phyloP scores from a whole-genome alignment of 92 coral and sea anemone genomes.

The Heteractis magnifica region DNA sequence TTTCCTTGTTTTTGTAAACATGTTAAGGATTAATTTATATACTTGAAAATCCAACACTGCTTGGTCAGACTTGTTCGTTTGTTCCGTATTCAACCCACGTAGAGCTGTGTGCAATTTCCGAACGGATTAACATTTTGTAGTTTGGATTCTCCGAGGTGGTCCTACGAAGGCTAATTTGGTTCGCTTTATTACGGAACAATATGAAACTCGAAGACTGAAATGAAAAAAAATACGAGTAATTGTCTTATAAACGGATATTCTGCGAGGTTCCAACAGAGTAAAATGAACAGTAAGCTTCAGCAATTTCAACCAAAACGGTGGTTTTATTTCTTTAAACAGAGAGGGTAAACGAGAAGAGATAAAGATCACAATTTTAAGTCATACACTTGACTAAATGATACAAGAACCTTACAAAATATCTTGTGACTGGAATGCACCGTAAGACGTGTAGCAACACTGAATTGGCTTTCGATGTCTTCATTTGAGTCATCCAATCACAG shows the following conservation, averaged over 20 bases:
- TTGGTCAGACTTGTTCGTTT: neutral
- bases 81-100: neutral
- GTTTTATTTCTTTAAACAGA: no score
- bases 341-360: no score
- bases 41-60: neutral
- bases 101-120: neutral
- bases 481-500: no score
- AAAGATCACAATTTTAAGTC: no score
- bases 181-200: slow-evolving; percentile 3
- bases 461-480: no score
- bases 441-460: no score
- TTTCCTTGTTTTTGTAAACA: slow-evolving; percentile 4
- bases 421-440: no score
- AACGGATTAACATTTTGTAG: slow-evolving; percentile 9
- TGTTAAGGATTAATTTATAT: neutral
- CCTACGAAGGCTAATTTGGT: neutral
- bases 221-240: neutral
- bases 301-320: no score
- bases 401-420: no score
- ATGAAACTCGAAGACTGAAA: neutral
- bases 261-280: neutral
- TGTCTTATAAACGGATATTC: neutral
- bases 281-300: no score
- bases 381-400: no score
- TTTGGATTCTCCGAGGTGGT: slow-evolving; percentile 10